Conservation (phyloP, 2,797 vertebrate genomes). For the Thamnophis elegans region DNA sequence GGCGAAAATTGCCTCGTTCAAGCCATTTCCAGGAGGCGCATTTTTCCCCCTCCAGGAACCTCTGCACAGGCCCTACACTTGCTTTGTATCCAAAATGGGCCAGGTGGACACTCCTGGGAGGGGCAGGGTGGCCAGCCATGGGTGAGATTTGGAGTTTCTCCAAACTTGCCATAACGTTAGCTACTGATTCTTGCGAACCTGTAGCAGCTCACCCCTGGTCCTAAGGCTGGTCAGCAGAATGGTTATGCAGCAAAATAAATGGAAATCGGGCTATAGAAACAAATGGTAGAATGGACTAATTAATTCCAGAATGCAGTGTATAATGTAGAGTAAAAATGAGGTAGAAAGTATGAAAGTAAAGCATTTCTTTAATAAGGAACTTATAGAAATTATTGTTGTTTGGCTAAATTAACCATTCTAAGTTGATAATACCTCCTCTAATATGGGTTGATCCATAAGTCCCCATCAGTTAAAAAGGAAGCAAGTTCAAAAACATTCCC, state of each 20-base stretch:
- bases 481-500: neutral
- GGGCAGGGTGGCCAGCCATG: too few species aligned
- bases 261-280: neutral
- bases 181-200: too few species aligned
- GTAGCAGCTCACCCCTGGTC: too few species aligned
- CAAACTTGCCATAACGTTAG: too few species aligned
- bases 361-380: neutral
- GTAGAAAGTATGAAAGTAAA: neutral
- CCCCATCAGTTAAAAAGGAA: neutral
- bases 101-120: too few species aligned
- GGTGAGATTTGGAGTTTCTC: too few species aligned
- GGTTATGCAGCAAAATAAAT: neutral
- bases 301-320: neutral
- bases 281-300: neutral
- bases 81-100: too few species aligned
- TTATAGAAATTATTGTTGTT: neutral
- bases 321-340: neutral
- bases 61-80: too few species aligned
- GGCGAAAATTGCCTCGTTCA: too few species aligned
- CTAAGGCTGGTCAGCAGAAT: neutral
- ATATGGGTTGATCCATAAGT: neutral
- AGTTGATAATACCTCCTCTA: neutral
- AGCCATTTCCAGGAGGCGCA: too few species aligned
- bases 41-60: too few species aligned
- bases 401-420: neutral